Evolutionary conservation across 2,888 invertebrate species (phyloP).

Genomic region (Prosapia bicincta): DNA sequence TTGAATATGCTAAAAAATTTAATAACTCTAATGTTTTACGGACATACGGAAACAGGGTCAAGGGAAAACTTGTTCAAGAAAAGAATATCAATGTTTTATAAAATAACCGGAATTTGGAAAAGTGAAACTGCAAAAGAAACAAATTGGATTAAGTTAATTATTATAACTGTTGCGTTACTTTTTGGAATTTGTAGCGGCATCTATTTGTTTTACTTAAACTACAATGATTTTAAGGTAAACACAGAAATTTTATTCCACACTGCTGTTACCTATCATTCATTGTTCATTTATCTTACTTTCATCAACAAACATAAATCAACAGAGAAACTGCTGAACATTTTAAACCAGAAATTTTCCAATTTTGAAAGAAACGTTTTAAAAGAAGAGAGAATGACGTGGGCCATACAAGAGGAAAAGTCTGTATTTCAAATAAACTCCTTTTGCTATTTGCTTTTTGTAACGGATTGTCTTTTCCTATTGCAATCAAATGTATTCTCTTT

Average conservation of each 20-base stretch:
- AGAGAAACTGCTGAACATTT: not conserved
- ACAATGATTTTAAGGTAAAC: not conserved
- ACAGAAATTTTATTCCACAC: not conserved
- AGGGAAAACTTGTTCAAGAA: not conserved
- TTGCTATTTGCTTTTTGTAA: not conserved
- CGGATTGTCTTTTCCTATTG: not conserved
- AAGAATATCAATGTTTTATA: not conserved
- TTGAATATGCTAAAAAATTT: not conserved
- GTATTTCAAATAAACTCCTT: not conserved
- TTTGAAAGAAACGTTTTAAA: not conserved
- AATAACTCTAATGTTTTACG: not conserved
- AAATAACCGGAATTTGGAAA: not conserved
- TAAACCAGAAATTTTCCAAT: not conserved
- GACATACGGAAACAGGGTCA: not conserved
- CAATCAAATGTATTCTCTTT: not conserved
- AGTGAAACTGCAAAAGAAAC: not conserved
- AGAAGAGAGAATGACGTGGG: not conserved
- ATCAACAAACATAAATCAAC: not conserved
- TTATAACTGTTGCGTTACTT: not conserved
- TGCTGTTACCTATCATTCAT: not conserved
- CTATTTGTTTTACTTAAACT: not conserved
- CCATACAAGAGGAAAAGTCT: not conserved
- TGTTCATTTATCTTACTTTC: not conserved
- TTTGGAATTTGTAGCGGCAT: not conserved
- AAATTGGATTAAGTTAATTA: not conserved